Percentiles rank a stretch among this genome's conserved stretches.
Evolutionary conservation across 2,888 invertebrate species (phyloP).

Genomic region (Salticus scenicus): DNA sequence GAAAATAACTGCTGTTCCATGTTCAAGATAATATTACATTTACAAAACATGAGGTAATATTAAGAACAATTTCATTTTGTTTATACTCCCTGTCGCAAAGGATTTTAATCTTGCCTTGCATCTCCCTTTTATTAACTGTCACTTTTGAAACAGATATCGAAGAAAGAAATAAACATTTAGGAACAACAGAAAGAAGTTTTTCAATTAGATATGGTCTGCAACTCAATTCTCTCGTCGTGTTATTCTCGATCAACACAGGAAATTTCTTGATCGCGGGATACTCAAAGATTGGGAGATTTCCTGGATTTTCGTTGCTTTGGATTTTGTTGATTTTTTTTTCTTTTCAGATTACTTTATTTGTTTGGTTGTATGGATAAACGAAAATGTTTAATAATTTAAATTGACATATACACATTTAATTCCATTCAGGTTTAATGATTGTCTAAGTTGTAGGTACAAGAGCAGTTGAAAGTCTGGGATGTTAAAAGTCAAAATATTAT

Average conservation of each 20-base stretch:
- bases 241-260: neutral
- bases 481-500: too few species aligned
- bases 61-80: neutral
- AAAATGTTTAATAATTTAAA: too few species aligned
- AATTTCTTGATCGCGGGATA: neutral
- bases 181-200: constrained; percentile 3
- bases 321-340: neutral
- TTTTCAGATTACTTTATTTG: too few species aligned
- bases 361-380: too few species aligned
- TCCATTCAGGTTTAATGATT: too few species aligned
- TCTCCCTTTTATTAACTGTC: neutral
- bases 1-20: too few species aligned
- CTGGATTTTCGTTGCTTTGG: neutral
- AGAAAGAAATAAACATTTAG: neutral
- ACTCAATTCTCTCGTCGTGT: neutral
- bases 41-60: neutral
- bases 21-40: too few species aligned
- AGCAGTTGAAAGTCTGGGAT: too few species aligned
- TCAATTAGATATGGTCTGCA: neutral
- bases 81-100: neutral
- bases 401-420: too few species aligned
- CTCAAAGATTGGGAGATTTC: neutral
- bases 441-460: too few species aligned
- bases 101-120: neutral
- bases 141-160: constrained; percentile 2